Evolutionary conservation across 2,888 invertebrate species (phyloP).

Genomic region (Diaprepes abbreviatus): DNA sequence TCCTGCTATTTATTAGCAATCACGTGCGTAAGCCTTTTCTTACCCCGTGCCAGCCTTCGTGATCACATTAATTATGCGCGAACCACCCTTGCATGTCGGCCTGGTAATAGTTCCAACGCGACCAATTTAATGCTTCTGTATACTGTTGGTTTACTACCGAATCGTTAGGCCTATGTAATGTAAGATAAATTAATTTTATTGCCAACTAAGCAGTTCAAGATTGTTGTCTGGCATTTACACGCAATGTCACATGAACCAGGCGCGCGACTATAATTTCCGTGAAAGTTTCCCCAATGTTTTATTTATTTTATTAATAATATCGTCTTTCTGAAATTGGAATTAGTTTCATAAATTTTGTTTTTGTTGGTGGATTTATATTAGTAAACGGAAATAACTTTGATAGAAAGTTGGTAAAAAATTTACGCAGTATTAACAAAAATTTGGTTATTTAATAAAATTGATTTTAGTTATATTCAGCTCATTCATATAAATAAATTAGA

Average conservation of each 20-base stretch:
- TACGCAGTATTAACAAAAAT: no score
- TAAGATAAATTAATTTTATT: slow-evolving; percentile 70
- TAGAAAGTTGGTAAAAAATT: no score
- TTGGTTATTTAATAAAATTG: no score
- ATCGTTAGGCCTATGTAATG: slow-evolving; percentile 63
- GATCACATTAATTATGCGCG: slow-evolving; percentile 66
- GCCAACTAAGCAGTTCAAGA: slow-evolving; percentile 68
- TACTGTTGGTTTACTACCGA: slow-evolving; percentile 60
- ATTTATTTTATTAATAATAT: slow-evolving; percentile 19
- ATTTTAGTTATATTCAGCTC: no score
- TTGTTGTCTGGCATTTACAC: slow-evolving; percentile 66
- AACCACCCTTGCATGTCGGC: slow-evolving; percentile 65
- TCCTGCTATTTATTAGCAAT: slow-evolving; percentile 69
- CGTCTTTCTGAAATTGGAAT: slow-evolving; percentile 10
- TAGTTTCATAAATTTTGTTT: neutral
- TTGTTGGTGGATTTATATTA: neutral
- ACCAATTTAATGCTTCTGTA: slow-evolving; percentile 59
- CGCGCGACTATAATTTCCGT: slow-evolving; percentile 50
- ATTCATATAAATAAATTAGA: no score
- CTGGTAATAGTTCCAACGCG: slow-evolving; percentile 57
- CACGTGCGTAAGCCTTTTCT: slow-evolving; percentile 67
- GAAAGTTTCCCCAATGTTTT: slow-evolving; percentile 39
- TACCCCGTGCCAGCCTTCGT: slow-evolving; percentile 67
- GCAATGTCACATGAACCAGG: slow-evolving; percentile 66
- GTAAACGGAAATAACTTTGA: no score